Base-by-base conservation (phyloP, 2,797 vertebrate genomes). In the Acestrorhynchus altus region DNA sequence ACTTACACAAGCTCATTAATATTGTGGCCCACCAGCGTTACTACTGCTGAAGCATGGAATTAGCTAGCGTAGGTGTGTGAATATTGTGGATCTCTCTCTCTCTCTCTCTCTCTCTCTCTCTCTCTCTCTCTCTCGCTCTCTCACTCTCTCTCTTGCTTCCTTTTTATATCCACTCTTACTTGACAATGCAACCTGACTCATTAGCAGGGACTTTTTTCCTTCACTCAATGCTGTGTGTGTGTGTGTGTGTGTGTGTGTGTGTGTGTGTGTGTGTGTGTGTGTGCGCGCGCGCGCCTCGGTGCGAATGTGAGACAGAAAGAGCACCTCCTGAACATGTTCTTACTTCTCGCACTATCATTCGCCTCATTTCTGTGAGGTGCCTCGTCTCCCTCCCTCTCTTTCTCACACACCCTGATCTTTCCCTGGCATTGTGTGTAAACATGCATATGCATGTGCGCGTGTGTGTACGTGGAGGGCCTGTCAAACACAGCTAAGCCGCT, bases 1-100 rank as follows among this genome's bases (percentile, higher is more conserved):
- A 77, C 80, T 75, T 83, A 63, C 51, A 73, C 74, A 59, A 77
- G 61, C 59, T 56, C 56, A 77, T 82, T 87, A 86, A 71, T 83
- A 64, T 82, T 83, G 80, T 61, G 24, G 72, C 49, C 61, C 15
- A 15, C 44, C 76, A 67, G 59, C 70, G 65, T 81, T 65, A 71
- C 54, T 72, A 49, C 13, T 52, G 54, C 74, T 47, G 74, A 76
- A 81, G 77, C 47, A 68, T 46, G 66, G 66, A 81, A 81, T 66
- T 77, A 79, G 76, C 49, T 77, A 79, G 76, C 49, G 77, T 83
- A 74, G 76, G 81, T 44, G 72, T 61, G 12, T 35, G 40, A 52
- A 52, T 18, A 20, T n/a, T n/a, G n/a, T n/a, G n/a, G n/a, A n/a
- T 75, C n/a, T 24, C 20, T 24, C 52, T 56, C 52, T 56, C 22